Base-by-base conservation (phyloP, 2,797 vertebrate genomes). In the Eulemur albifrons region DNA sequence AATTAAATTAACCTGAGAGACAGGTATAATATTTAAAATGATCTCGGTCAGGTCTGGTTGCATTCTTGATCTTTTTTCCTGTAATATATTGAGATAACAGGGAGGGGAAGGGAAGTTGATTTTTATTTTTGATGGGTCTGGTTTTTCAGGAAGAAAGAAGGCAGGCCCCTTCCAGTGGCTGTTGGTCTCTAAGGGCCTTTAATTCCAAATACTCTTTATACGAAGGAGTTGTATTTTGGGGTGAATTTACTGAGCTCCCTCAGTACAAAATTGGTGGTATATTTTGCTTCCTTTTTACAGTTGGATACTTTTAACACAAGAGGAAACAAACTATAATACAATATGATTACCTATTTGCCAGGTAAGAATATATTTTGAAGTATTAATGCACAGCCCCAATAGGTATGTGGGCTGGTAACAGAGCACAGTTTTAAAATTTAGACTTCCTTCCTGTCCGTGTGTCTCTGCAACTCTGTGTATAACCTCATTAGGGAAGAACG, bases 211-310 rank as follows among this genome's bases (percentile, higher is more conserved):
- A 18, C 15, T 65, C 32, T 65, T 65, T 65, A 13, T 65, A n/a
- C 32, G 32, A 65, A 65, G 63, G 15, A 65, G 63, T n/a, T 17
- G 8, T 65, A 65, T n/a, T 65, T n/a, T 65, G 32, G 32, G 32
- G 63, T 65, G 63, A 65, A 65, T 65, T 20, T 65, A 17, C 32
- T 65, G 32, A 18, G 32, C 32, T 65, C 7, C 63, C 63, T 65
- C 15, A 9, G 32, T n/a, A 67, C 63, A 94, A 9, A 48, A 87
- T 89, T 25, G 82, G 54, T 81, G 27, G 27, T 90, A 9, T 45
- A 38, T 90, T 90, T 95, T 85, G 61, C 65, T 92, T 67, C 43
- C 14, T 80, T 95, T 82, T 80, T 85, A 79, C 5, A 73, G 59
- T 27, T 35, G 50, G 77, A 69, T 14, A 45, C 27, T 87, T 96